Evolutionary conservation across 2,888 invertebrate genomes (phyloP).

Genomic region (Rhingia campestris): DNA sequence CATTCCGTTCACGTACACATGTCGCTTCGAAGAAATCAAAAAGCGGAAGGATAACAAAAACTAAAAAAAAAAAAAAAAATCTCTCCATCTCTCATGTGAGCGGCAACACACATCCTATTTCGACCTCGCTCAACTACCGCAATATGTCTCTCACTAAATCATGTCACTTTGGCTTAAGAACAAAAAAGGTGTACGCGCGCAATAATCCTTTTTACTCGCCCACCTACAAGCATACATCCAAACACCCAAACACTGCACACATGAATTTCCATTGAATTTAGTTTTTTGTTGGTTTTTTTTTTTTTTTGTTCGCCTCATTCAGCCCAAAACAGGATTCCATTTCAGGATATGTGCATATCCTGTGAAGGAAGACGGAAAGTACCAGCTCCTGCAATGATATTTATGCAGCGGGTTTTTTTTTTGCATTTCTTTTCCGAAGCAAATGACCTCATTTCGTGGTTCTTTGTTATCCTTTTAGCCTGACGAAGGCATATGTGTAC

Average conservation of each 20-base stretch:
- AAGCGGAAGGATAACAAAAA: background rate
- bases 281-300: too few relatives aligned
- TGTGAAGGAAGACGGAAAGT: background rate
- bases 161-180: conserved; percentile 54
- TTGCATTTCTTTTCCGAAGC: background rate
- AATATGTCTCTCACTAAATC: conserved; percentile 66
- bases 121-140: conserved; percentile 45
- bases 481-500: background rate
- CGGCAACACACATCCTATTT: conserved; percentile 34
- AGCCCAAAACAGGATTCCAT: background rate
- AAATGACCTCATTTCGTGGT: conserved; percentile 44
- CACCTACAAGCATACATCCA: background rate
- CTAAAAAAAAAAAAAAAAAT: conserved; percentile 9
- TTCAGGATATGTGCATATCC: conserved; percentile 5
- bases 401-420: background rate
- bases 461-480: conserved; percentile 31
- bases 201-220: conserved; percentile 54
- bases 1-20: conserved; percentile 50
- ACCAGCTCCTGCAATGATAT: too few relatives aligned
- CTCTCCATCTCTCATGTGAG: conserved; percentile 12
- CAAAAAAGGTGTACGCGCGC: conserved; percentile 24
- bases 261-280: conserved; percentile 25
- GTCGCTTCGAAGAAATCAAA: conserved; percentile 19
- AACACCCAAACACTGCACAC: conserved; percentile 9
- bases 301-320: too few relatives aligned